These are phyloP conservation scores for Brachionus rotundiformis DNA, from an alignment of 1,140 invertebrate species.

Conservation along the genomic window DNA sequence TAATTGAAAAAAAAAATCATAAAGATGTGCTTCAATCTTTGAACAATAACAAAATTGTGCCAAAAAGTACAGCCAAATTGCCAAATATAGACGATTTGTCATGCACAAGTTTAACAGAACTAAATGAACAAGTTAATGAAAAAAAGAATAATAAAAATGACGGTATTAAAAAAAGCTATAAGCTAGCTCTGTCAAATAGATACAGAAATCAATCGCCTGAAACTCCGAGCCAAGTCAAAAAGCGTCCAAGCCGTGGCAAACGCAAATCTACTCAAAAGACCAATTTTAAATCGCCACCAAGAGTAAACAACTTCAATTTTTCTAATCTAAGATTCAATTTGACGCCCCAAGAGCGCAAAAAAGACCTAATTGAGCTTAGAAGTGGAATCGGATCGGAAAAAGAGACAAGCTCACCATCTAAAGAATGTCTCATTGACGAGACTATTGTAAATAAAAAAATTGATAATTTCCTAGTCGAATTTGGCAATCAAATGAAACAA, in stretches of 20 bases:
- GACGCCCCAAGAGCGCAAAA: constrained; percentile 20
- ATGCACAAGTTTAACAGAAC: not conserved
- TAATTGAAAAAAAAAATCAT: not conserved
- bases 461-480: constrained; percentile 1
- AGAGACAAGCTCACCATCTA: not conserved
- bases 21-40: not conserved
- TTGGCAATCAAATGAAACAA: not conserved
- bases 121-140: not conserved
- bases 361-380: not conserved
- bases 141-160: not conserved
- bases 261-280: not conserved
- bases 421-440: not conserved
- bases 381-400: not conserved
- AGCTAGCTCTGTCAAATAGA: not conserved
- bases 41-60: not conserved
- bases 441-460: constrained; percentile 9
- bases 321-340: not conserved
- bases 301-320: not conserved
- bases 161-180: not conserved
- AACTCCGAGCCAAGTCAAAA: not conserved
- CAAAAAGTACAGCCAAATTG: not conserved
- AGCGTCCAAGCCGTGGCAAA: not conserved
- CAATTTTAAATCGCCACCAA: not conserved
- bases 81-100: not conserved
- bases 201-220: not conserved